Evolutionary conservation across 1,140 invertebrate species (phyloP).

Genomic region (Aphidius gifuensis): DNA sequence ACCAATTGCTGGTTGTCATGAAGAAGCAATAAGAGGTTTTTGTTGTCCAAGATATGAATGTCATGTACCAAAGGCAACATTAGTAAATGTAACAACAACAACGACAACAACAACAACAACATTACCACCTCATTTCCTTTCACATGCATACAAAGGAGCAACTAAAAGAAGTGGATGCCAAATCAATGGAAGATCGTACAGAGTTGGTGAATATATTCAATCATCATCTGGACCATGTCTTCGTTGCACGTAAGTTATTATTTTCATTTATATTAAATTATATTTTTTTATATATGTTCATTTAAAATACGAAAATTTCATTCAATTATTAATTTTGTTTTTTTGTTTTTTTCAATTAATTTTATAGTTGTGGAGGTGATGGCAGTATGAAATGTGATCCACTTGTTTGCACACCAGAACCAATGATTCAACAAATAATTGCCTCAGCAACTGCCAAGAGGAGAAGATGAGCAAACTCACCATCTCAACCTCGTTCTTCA

Average conservation of each 20-base stretch:
- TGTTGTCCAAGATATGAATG: slow-evolving; percentile 94
- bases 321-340: neutral
- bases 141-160: slow-evolving; percentile 72
- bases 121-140: slow-evolving; percentile 75
- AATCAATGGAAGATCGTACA: slow-evolving; percentile 77
- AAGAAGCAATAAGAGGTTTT: slow-evolving; percentile 88
- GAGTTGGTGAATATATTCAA: slow-evolving; percentile 77
- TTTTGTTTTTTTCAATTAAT: neutral
- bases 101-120: slow-evolving; percentile 84
- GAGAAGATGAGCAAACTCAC: slow-evolving; percentile 64
- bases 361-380: slow-evolving; percentile 76
- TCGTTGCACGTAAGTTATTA: slow-evolving; percentile 80
- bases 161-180: slow-evolving; percentile 76
- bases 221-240: slow-evolving; percentile 86
- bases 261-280: neutral
- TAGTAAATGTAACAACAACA: slow-evolving; percentile 75
- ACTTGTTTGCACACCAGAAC: slow-evolving; percentile 79
- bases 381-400: slow-evolving; percentile 93
- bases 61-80: slow-evolving; percentile 78
- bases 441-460: slow-evolving; percentile 68
- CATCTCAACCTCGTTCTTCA: slow-evolving; percentile 13
- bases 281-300: slow-evolving; percentile 14
- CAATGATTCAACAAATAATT: slow-evolving; percentile 85
- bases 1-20: slow-evolving; percentile 83
- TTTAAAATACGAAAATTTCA: neutral